Base-by-base conservation (phyloP, 2,888 invertebrate genomes). In the Psylliodes chrysocephalus region DNA sequence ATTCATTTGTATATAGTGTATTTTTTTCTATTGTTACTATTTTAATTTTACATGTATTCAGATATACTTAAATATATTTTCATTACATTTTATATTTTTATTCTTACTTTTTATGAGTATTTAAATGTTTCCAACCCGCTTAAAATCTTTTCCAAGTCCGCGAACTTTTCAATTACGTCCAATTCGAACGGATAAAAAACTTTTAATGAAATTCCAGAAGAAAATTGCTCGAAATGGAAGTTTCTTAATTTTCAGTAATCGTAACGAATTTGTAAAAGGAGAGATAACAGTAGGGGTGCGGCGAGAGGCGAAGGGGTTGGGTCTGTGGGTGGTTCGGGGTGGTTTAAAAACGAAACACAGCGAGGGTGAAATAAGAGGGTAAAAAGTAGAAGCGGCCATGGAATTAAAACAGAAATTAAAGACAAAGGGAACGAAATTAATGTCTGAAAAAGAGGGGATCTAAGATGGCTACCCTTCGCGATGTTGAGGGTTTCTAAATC, bases 401-500 rank as follows among this genome's bases (percentile, higher is more conserved):
- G 80, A 80, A 80, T 80, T 80, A 81, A 80, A 81, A 81, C 79
- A 75, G 79, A 82, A 82, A 81, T 81, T 81, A 81, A 81, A 82
- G 81, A 81, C 81, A 81, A 81, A 82, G 80, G 79, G 80, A 81
- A 80, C 80, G 78, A 79, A 81, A 80, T 81, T 81, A 81, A 79
- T 81, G 81, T 73, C 71, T 68, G 74, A 75, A 75, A 75, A 75
- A 75, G 75, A 71, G 72, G 73, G 78, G 72, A 73, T 73, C 73
- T 74, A 74, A 74, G 74, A 74, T 74, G 74, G 74, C 74, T 71
- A 71, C 70, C 74, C 67, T 64, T 71, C 67, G 66, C 64, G 66
- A 59, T 54, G 57, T 60, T 64, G 10, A 12, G 44, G 19, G 18
- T 18, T 18, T 17, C 19, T 10, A 14, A n/a, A 17, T 18, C n/a